Evolutionary conservation across 2,888 invertebrate genomes (phyloP), one percentile per base, ranked within the genome.

Genomic region (Caenorhabditis macrosperma): DNA sequence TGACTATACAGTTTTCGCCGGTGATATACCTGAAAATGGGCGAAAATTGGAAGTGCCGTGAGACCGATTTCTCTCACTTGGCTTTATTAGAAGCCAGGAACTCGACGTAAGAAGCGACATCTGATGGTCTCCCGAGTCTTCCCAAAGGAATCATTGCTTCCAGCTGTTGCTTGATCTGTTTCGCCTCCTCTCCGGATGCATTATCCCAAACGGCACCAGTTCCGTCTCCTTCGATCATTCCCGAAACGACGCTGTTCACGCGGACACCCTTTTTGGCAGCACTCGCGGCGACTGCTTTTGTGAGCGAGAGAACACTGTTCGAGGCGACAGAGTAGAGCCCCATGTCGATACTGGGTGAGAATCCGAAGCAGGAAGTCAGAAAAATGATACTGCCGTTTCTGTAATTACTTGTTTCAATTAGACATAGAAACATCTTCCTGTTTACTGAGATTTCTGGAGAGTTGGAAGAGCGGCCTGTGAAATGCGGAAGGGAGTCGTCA

Each of bases 101-200:
- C 68, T 87, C 87, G 9, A 87, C 84, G 20, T 83, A 61, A 4
- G 79, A 81, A 15, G 88, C 84, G 10, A 79, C 78, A 46, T 88
- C 88, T 10, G 82, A 57, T 2, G 81, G 71, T 52, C 84, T 69
- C 24, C 84, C 87, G 1, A 87, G 33, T 48, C 88, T 78, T 41
- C 88, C 88, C 28, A 88, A 41, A 7, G 88, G 88, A 48, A 88
- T 88, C 83, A 88, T 81, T 7, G 71, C n/a, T 41, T 81, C 81
- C 35, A 81, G 33, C 28, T 81, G 76, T n/a, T 81, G 57, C 66
- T 66, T 76, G 41, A 81, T 74, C 17, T 64, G 41, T 17, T 20
- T 54, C 12, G 71, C 74, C 10, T 78, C 81, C 20, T 85, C 76
- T 24, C 81, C 85, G 9, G 69, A 61, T 9, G 78, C 66, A n/a